phyloP scores from a whole-genome alignment of 2,888 invertebrate species.

The Teleogryllus oceanicus region DNA sequence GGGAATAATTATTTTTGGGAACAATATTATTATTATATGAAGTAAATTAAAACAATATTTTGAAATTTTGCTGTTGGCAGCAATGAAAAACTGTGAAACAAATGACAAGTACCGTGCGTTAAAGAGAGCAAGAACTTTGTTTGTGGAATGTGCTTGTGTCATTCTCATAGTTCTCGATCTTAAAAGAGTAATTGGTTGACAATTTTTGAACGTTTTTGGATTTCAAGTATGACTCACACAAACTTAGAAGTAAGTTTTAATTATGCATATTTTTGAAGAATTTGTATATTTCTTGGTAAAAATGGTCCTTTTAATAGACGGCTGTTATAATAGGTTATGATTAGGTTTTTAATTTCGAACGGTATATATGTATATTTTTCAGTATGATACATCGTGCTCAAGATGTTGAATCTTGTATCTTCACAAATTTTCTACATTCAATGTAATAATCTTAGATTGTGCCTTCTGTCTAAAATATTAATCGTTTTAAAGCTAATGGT shows the following conservation, averaged over 20 bases:
- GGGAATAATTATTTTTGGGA: too few species aligned
- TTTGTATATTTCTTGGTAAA: not conserved
- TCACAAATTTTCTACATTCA: not conserved
- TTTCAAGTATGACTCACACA: not conserved
- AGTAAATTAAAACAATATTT: too few species aligned
- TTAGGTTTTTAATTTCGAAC: not conserved
- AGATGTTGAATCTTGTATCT: not conserved
- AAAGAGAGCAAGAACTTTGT: not conserved
- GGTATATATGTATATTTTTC: not conserved
- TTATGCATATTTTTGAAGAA: not conserved
- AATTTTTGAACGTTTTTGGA: not conserved
- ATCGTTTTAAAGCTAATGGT: not conserved
- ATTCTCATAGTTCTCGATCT: not conserved
- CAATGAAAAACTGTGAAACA: too few species aligned
- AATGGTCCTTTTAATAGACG: not conserved
- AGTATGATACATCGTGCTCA: not conserved
- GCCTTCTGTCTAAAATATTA: not conserved
- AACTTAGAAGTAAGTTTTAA: not conserved
- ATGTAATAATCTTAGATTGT: not conserved
- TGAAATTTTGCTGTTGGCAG: too few species aligned
- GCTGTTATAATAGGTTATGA: not conserved
- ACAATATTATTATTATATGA: too few species aligned
- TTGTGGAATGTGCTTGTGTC: slow-evolving; percentile 18
- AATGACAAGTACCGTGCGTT: too few species aligned
- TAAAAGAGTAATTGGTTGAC: not conserved